Conservation (phyloP, 2,888 invertebrate genomes). For the Pasiphila rectangulata region DNA sequence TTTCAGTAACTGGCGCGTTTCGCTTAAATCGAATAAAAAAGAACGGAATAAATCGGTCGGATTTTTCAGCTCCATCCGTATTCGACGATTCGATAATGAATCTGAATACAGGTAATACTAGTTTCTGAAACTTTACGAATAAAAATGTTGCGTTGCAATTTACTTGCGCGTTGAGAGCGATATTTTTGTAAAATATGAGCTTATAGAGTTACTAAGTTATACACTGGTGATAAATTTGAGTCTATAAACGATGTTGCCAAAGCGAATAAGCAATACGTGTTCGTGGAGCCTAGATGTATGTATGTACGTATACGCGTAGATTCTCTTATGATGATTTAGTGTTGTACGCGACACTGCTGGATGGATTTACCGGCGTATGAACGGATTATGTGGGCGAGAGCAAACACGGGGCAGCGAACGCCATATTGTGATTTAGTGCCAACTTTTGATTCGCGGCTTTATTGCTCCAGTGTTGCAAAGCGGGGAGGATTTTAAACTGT, state of each 20-base stretch:
- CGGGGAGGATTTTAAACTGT: constrained; percentile 44
- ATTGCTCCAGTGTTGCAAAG: constrained; percentile 57
- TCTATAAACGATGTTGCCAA: constrained; percentile 45
- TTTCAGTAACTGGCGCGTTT: constrained; percentile 68
- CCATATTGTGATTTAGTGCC: constrained; percentile 75
- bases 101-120: constrained; percentile 57
- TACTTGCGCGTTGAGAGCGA: constrained; percentile 39
- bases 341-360: constrained; percentile 69
- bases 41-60: constrained; percentile 64
- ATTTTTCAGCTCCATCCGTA: constrained; percentile 61
- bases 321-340: constrained; percentile 81
- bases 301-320: constrained; percentile 38
- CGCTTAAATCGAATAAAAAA: constrained; percentile 68
- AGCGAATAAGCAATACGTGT: constrained; percentile 53
- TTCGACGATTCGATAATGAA: constrained; percentile 66
- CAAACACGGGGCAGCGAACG: constrained; percentile 78
- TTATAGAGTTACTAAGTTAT: constrained; percentile 30
- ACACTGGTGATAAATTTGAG: constrained; percentile 17
- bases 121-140: constrained; percentile 39
- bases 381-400: constrained; percentile 81
- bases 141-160: constrained; percentile 37
- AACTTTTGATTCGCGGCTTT: constrained; percentile 79
- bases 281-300: constrained; percentile 23
- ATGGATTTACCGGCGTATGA: constrained; percentile 79
- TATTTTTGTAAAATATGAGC: constrained; percentile 37